phyloP scores from a whole-genome alignment of 1,140 invertebrate species.

The Drosophila sucinea region DNA sequence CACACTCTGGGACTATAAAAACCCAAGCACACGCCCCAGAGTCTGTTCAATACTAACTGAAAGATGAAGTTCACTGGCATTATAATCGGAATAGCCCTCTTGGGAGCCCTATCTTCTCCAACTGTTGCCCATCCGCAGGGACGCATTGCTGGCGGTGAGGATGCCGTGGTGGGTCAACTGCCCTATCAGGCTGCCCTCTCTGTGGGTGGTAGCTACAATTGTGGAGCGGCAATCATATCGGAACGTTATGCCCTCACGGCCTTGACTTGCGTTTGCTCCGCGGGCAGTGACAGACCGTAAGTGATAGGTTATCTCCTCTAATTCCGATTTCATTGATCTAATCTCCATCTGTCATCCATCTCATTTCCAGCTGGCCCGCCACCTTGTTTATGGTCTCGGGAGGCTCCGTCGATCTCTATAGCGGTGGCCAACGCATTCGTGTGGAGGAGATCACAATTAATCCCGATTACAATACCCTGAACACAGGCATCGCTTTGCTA shows the following conservation, averaged over 20 bases:
- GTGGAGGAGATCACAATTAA: slow-evolving; percentile 66
- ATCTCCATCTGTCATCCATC: background rate
- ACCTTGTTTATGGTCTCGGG: slow-evolving; percentile 60
- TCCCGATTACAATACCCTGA: slow-evolving; percentile 59
- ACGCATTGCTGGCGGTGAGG: slow-evolving; percentile 65
- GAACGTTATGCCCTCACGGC: slow-evolving; percentile 65
- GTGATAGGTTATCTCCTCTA: background rate
- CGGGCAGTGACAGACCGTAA: slow-evolving; percentile 57
- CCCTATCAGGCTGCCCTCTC: slow-evolving; percentile 72
- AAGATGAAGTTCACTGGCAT: slow-evolving; percentile 44
- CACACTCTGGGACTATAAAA: background rate
- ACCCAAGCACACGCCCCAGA: slow-evolving; percentile 18
- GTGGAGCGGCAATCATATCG: slow-evolving; percentile 67
- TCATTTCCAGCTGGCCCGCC: slow-evolving; percentile 54
- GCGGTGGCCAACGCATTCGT: slow-evolving; percentile 54
- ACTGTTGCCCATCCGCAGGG: slow-evolving; percentile 30
- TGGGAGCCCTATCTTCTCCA: slow-evolving; percentile 16
- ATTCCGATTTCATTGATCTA: too few relatives aligned
- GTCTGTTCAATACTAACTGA: slow-evolving; percentile 11
- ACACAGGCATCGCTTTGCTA: slow-evolving; percentile 63
- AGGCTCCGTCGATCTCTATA: slow-evolving; percentile 65
- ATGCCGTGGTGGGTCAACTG: slow-evolving; percentile 64
- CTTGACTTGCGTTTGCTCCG: slow-evolving; percentile 71
- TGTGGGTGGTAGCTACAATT: slow-evolving; percentile 65
- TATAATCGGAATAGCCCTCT: slow-evolving; percentile 39